These are phyloP conservation scores for Brevimyrus niger DNA, from an alignment of 2,113 vertebrate species.

Conservation along the genomic window DNA sequence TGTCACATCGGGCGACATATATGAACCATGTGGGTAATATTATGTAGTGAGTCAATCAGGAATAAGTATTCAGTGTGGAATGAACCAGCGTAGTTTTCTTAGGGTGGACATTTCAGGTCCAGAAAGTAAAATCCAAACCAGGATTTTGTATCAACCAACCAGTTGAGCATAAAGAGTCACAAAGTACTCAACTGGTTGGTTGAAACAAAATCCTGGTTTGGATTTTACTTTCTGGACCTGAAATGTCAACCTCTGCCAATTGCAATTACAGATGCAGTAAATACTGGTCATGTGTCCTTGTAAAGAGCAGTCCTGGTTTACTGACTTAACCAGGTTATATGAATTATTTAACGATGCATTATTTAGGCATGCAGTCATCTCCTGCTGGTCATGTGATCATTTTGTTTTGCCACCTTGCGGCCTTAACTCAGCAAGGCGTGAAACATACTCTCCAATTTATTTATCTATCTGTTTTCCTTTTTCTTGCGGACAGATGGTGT, in stretches of 20 bases:
- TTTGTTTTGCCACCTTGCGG: background rate
- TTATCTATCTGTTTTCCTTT: background rate
- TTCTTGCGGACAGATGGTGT: conserved; percentile 72
- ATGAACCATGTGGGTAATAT: background rate
- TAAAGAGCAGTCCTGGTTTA: background rate
- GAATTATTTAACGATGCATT: background rate
- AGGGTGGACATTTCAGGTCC: background rate
- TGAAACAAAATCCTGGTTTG: too few species aligned
- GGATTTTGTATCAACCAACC: too few species aligned
- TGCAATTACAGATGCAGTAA: background rate
- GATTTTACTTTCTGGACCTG: too few species aligned
- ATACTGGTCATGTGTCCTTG: background rate
- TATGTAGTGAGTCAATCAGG: background rate
- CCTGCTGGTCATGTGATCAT: background rate
- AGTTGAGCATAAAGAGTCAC: too few species aligned
- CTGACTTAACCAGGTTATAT: background rate
- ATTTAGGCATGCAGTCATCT: background rate
- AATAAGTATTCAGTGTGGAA: background rate
- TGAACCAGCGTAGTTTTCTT: background rate
- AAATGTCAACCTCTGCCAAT: too few species aligned
- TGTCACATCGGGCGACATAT: background rate
- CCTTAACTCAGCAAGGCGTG: background rate
- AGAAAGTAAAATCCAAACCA: too few species aligned
- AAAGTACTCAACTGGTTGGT: too few species aligned
- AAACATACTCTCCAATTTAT: background rate